Base-by-base conservation (phyloP, 2,888 invertebrate genomes). In the Temnothorax rugatulus region DNA sequence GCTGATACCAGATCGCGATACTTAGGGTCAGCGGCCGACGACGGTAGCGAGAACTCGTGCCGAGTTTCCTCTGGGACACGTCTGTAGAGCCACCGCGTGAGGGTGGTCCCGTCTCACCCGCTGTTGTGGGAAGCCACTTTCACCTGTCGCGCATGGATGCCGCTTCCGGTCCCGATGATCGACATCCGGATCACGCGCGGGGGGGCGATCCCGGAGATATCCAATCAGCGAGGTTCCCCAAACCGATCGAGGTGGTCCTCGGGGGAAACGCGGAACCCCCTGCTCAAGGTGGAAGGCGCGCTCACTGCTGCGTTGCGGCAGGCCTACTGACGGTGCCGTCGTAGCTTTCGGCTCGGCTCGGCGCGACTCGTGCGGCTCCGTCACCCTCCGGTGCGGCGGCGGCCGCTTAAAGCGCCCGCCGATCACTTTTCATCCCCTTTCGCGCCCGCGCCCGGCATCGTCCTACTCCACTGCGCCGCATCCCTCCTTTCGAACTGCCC, bases 301-400 rank as follows among this genome's bases (percentile, higher is more conserved):
- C 91, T 93, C 85, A 91, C 93, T 92, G 92, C 93, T 93, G 93
- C 93, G 93, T 91, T 92, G 93, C 93, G 93, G 92, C 93, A 92
- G 90, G 93, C 93, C 92, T 93, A 93, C 93, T 93, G 93, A 93
- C 91, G 90, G 90, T 91, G 90, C 90, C 87, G 87, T 87, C 86
- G 74, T 86, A 90, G 90, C 84, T 91, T 91, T 93, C 93, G 92
- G 91, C 86, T 90, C 87, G 83, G 77, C 88, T 92, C 92, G 91
- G 91, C 82, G 75, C 84, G 79, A 84, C 87, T 92, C 92, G 93
- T 89, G 90, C 90, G 85, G 89, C 87, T 92, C 89, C 91, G 91
- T 86, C 89, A 89, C 90, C 91, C 89, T 87, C 90, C 90, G 90
- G 87, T 86, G 91, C 90, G 89, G 41, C 38, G 38, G 86, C 87